Conservation (phyloP, 2,888 invertebrate species). For the Torymus texanus region DNA sequence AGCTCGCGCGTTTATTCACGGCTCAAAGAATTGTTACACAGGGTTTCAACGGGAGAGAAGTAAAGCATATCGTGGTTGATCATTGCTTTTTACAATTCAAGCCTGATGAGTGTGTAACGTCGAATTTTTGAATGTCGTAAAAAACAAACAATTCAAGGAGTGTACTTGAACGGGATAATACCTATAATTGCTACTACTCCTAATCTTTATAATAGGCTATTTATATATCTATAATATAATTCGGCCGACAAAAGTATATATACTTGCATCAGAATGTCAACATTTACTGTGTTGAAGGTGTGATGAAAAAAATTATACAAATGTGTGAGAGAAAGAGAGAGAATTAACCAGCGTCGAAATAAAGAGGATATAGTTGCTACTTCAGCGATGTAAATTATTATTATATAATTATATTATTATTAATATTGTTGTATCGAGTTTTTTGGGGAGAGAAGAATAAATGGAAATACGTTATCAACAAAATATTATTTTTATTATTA, state of each 20-base stretch:
- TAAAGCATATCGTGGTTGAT: slow-evolving; percentile 9
- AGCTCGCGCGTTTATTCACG: slow-evolving; percentile 39
- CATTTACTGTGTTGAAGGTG: slow-evolving; percentile 33
- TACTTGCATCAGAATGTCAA: slow-evolving; percentile 51
- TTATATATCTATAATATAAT: slow-evolving; percentile 45
- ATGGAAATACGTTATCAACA: slow-evolving; percentile 62
- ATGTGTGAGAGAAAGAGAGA: slow-evolving; percentile 63
- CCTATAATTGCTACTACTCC: slow-evolving; percentile 43
- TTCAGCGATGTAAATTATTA: slow-evolving; percentile 74
- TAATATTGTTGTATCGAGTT: slow-evolving; percentile 61
- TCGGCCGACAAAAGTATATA: slow-evolving; percentile 47
- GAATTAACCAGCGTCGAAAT: slow-evolving; percentile 69
- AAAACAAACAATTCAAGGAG: slow-evolving; percentile 8
- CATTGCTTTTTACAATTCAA: slow-evolving; percentile 19
- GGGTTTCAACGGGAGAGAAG: neutral
- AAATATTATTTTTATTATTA: slow-evolving; percentile 56
- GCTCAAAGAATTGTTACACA: slow-evolving; percentile 40
- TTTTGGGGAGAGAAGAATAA: slow-evolving; percentile 67
- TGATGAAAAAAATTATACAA: slow-evolving; percentile 62
- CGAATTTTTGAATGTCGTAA: slow-evolving; percentile 31
- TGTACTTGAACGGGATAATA: slow-evolving; percentile 30
- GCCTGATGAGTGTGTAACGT: slow-evolving; percentile 36
- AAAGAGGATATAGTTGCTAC: slow-evolving; percentile 70
- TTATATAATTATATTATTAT: slow-evolving; percentile 57
- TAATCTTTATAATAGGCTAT: slow-evolving; percentile 47